phyloP scores from a whole-genome alignment of 2,113 vertebrate genomes.

The Melanostigma gelatinosum region DNA sequence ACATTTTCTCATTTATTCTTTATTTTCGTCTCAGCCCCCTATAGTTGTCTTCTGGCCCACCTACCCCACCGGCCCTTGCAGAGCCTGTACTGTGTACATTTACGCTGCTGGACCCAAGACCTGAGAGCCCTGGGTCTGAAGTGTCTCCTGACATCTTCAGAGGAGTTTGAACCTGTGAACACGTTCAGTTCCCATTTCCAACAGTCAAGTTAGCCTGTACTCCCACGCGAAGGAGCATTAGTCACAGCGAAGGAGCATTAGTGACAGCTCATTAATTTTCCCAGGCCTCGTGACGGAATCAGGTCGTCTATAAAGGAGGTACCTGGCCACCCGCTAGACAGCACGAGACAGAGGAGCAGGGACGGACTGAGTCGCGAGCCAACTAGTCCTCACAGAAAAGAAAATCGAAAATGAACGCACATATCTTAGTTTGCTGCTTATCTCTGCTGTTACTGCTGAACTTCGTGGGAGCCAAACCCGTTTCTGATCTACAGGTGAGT shows the following conservation, averaged over 20 bases:
- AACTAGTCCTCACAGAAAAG: neutral
- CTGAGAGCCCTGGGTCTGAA: neutral
- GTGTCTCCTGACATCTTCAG: neutral
- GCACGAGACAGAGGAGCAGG: neutral
- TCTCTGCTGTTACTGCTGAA: conserved; percentile 78
- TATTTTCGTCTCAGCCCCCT: neutral
- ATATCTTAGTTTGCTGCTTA: conserved; percentile 62
- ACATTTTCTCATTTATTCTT: neutral
- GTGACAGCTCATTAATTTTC: conserved; percentile 71
- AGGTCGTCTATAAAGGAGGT: conserved; percentile 73
- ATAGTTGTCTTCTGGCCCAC: neutral
- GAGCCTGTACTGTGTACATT: no score
- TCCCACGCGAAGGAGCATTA: conserved; percentile 52
- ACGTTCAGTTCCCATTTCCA: neutral
- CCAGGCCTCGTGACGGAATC: conserved; percentile 70
- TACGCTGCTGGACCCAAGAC: neutral
- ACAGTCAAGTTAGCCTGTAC: conserved; percentile 26
- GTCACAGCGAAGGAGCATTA: conserved; percentile 59
- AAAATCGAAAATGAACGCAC: conserved; percentile 76
- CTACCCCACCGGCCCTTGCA: no score
- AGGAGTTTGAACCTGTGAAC: conserved; percentile 30
- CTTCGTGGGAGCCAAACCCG: conserved; percentile 61
- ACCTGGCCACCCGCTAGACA: conserved; percentile 53
- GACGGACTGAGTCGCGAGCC: neutral
- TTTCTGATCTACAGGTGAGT: conserved; percentile 78